Evolutionary conservation across 2,113 vertebrate species (phyloP).

Genomic region (Sylvilagus bachmani): DNA sequence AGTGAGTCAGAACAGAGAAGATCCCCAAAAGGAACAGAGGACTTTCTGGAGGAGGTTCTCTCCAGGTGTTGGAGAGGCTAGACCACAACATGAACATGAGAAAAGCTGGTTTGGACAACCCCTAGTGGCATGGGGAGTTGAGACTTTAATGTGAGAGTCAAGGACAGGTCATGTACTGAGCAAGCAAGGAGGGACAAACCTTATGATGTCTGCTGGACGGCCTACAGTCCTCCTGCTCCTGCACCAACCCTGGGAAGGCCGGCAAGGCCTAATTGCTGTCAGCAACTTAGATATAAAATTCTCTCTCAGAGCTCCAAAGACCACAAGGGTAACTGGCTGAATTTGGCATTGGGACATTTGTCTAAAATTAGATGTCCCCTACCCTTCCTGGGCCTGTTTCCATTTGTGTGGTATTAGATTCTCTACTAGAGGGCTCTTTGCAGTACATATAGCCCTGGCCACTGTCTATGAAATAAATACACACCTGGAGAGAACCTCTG

Average conservation of each 20-base stretch:
- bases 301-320: not conserved
- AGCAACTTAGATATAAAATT: not conserved
- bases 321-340: not conserved
- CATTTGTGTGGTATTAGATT: not conserved
- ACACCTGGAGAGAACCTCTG: not conserved
- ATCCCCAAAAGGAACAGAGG: not conserved
- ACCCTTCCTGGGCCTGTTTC: not conserved
- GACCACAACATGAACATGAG: not conserved
- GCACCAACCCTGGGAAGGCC: not conserved
- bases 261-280: not conserved
- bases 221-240: not conserved
- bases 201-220: not conserved
- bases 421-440: not conserved
- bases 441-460: not conserved
- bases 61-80: not conserved
- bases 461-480: not conserved
- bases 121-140: not conserved
- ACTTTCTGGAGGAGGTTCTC: not conserved
- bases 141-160: not conserved
- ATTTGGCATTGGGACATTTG: not conserved
- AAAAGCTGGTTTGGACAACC: not conserved
- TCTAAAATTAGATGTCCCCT: not conserved
- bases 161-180: not conserved
- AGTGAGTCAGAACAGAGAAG: not conserved
- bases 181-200: not conserved